phyloP scores from a whole-genome alignment of 1,140 invertebrate genomes.

The Drosophila melanica region DNA sequence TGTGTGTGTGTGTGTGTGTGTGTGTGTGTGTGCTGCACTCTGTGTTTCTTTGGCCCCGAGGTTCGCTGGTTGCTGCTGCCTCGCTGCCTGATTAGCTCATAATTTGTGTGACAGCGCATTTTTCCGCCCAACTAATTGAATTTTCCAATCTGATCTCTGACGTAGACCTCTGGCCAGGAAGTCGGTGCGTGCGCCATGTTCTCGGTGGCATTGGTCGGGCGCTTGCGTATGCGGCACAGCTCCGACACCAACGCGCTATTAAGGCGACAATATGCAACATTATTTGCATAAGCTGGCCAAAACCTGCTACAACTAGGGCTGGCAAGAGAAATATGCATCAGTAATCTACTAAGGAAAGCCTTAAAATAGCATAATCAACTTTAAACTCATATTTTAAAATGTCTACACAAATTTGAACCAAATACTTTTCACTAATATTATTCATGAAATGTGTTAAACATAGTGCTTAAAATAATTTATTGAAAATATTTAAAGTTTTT shows the following conservation, averaged over 20 bases:
- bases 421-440: too few species aligned
- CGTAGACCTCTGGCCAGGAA: slow-evolving; percentile 45
- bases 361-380: neutral
- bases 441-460: too few species aligned
- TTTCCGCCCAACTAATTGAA: slow-evolving; percentile 70
- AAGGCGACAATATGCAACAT: slow-evolving; percentile 31
- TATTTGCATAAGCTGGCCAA: slow-evolving; percentile 36
- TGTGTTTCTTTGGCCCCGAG: slow-evolving; percentile 23
- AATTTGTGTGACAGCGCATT: slow-evolving; percentile 72
- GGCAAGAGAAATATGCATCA: neutral
- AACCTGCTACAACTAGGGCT: slow-evolving; percentile 45
- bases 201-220: slow-evolving; percentile 44
- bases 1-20: slow-evolving; percentile 20
- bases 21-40: neutral
- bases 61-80: slow-evolving; percentile 13
- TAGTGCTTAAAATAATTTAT: too few species aligned
- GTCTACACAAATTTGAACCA: too few species aligned
- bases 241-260: slow-evolving; percentile 16
- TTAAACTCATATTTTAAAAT: neutral
- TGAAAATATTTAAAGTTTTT: too few species aligned
- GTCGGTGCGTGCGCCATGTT: slow-evolving; percentile 41
- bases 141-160: slow-evolving; percentile 61
- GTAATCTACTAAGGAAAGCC: too few species aligned
- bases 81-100: slow-evolving; percentile 75
- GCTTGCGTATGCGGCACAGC: slow-evolving; percentile 29